Base-by-base conservation (phyloP, 2,797 vertebrate species). In the Cygnus olor region DNA sequence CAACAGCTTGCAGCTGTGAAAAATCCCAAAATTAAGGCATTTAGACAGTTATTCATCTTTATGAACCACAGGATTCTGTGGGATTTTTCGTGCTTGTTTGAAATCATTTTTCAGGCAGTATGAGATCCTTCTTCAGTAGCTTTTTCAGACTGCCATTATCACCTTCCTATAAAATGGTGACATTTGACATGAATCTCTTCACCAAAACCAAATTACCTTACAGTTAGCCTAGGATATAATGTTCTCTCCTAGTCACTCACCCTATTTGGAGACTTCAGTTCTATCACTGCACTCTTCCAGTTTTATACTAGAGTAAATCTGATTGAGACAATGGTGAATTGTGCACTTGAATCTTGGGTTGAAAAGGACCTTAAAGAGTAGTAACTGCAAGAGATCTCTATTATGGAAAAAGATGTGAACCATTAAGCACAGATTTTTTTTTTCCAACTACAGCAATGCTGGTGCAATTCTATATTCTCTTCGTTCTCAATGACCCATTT, bases 41-140 rank as follows among this genome's bases (percentile, higher is more conserved):
- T 86, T 58, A 82, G 44, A 72, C 28, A 84, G 86, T 69, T 82
- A 89, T 25, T 69, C 42, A 49, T 80, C 25, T 71, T 82, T 49
- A 6, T 27, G 28, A 90, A 68, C 6, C 17, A 38, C 6, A 5
- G 22, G 8, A 49, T 84, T 81, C 38, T 28, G 18, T 38, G 8
- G 12, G n/a, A 3, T 20, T 82, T 63, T 34, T 9, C 3, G 9
- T 58, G 4, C 0, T 1, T 24, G 3, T 72, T 87, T 76, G 60
- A 94, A 94, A 85, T 45, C 19, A 27, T 54, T 86, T 85, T 69
- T 80, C 57, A 77, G 20, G 53, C 15, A 57, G 25, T 24, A 54
- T 38, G 49, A 57, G 40, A 40, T 79, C 5, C 6, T 66, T 24
- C 38, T 80, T 72, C 34, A 57, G 30, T 36, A 88, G 44, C 14